Conservation (phyloP, 2,797 vertebrate genomes). For the Hydrocynus forskahlii region DNA sequence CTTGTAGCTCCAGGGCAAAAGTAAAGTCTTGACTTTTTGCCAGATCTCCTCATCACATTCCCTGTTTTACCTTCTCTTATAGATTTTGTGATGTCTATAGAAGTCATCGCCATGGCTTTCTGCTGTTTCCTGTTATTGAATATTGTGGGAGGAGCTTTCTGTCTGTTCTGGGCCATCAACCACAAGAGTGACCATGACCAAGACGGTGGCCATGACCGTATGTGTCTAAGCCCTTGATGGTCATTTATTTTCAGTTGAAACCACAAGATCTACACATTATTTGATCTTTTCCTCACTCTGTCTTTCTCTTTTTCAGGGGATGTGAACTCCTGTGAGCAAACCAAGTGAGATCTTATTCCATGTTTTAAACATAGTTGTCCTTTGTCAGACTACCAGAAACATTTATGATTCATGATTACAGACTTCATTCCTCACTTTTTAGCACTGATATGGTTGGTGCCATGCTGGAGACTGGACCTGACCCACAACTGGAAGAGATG, state of each 20-base stretch:
- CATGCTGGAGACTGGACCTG: not conserved
- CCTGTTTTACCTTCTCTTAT: slow-evolving; percentile 24
- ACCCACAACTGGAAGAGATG: not conserved
- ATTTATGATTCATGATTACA: not conserved
- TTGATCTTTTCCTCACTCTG: not conserved
- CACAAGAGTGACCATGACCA: not conserved
- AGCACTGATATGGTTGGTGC: not conserved
- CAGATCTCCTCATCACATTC: not conserved
- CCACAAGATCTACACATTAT: not conserved
- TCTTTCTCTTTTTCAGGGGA: not conserved
- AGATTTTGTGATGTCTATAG: slow-evolving; percentile 57
- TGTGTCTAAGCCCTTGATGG: not conserved
- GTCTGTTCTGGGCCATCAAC: slow-evolving; percentile 57
- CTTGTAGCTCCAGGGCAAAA: not conserved
- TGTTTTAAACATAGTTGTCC: slow-evolving; percentile 2
- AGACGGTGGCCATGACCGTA: not conserved
- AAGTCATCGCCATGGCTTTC: slow-evolving; percentile 66
- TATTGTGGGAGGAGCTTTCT: slow-evolving; percentile 55
- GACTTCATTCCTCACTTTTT: not conserved
- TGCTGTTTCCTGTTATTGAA: slow-evolving; percentile 69
- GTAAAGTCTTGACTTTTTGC: not conserved
- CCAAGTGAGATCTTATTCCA: slow-evolving; percentile 18
- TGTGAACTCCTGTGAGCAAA: not conserved
- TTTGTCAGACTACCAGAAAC: not conserved
- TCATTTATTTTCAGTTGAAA: not conserved